Base-by-base conservation (phyloP, 2,113 vertebrate genomes). In the Chionis minor region DNA sequence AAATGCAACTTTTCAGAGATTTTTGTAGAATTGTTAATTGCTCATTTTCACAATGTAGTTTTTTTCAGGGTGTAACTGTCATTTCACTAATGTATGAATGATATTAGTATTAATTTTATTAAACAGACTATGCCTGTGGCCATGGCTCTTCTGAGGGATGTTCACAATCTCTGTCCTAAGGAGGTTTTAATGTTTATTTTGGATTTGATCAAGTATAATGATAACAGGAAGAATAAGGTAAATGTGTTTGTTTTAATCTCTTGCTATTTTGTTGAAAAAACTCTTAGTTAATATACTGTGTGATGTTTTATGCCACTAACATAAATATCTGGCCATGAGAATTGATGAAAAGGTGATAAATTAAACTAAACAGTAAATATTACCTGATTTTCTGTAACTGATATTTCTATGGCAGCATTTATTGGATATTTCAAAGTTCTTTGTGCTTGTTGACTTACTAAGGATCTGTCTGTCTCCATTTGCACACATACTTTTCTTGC, bases 141-240 rank as follows among this genome's bases (percentile, higher is more conserved):
- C 42, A 99, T 99, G 99, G 99, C 99, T 26, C 98, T 99, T 84
- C 98, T 99, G 77, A 98, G 99, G 98, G 99, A 99, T 92, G 98
- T 99, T 91, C 99, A 99, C 96, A 99, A 99, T 93, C 98, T 99
- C 77, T 99, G 99, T 97, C 99, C 99, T 75, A 99, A 99, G 97
- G 99, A 99, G 78, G 99, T 99, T 80, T 98, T 99, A 88, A 99
- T 98, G 89, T 99, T 99, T 96, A 99, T 99, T 96, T 98, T 99
- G 91, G 99, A 99, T 96, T 98, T 99, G 94, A 99, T 99, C 97
- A 99, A 99, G 93, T 99, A 99, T 69, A 99, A 99, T 0, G 99
- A 99, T 98, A 99, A 99, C 98, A 98, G 99, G 69, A 99, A 99
- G 97, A 99, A 99, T 97, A 99, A 99, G 98, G 99, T 99, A 98